Conservation (phyloP, 2,797 vertebrate species). For the Sebastiscus tertius region DNA sequence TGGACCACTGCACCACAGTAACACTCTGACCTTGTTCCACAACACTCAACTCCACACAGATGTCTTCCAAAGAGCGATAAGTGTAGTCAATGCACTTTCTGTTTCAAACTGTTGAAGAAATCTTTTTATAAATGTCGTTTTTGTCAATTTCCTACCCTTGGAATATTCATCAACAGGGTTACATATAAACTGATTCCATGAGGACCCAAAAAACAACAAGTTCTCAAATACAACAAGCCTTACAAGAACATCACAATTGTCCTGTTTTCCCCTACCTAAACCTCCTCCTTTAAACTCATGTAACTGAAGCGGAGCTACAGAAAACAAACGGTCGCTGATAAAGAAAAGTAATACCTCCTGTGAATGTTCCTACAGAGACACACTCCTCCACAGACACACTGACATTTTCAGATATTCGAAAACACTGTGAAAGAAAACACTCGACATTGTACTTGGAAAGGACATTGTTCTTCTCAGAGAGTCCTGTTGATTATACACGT, state of each 20-base stretch:
- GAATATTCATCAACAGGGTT: not conserved
- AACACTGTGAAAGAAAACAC: constrained; percentile 48
- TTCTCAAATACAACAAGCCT: not conserved
- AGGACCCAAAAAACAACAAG: not conserved
- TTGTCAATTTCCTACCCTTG: not conserved
- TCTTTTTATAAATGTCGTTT: not conserved
- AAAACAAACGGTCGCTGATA: not conserved
- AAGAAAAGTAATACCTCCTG: not conserved
- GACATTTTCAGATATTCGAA: constrained; percentile 44
- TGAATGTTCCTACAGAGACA: constrained; percentile 22
- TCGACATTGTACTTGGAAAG: not conserved
- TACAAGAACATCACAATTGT: not conserved
- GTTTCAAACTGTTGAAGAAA: not conserved
- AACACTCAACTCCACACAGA: constrained; percentile 18
- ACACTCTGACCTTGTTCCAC: constrained; percentile 35
- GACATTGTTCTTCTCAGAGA: not conserved
- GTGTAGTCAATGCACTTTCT: not conserved
- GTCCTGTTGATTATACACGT: not conserved
- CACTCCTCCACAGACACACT: constrained; percentile 29
- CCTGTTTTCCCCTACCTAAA: not conserved
- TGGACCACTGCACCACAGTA: constrained; percentile 3
- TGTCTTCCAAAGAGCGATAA: not conserved
- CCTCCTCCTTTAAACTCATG: not conserved
- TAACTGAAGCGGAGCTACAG: not conserved
- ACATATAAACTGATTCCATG: not conserved